Base-by-base conservation (phyloP, 2,797 vertebrate genomes). In the Diglossa cyanea region DNA sequence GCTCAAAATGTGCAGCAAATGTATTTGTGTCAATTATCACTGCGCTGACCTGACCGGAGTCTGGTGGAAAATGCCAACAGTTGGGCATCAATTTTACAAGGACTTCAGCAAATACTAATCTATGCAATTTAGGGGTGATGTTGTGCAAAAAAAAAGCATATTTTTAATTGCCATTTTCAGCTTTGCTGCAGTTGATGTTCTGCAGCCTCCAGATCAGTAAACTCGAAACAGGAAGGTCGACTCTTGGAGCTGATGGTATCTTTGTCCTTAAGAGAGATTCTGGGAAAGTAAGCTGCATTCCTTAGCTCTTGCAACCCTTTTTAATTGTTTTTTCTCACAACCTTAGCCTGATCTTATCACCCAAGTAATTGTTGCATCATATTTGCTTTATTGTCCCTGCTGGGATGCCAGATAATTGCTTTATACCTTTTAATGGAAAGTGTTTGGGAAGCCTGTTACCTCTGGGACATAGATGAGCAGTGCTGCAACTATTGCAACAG, bases 21-120 rank as follows among this genome's bases (percentile, higher is more conserved):
- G 97, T 86, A 35, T 96, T 98, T 97, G 97, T 97, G 97, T 98
- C 97, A 90, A 96, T 98, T 96, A 96, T 96, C 95, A 93, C 95
- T 77, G 62, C 35, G 67, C 96, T 97, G 98, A 95, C 95, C 94
- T 23, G 55, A 92, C 90, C 9, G 0, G 82, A 94, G 79, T 80
- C 97, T 95, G 61, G 93, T 62, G 96, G 92, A 79, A 77, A 94
- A 80, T 80, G 51, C 78, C 78, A 93, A 31, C 85, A 94, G 92
- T 82, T 97, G 45, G 91, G 35, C 95, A 90, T 78, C 79, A 85
- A 1, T 96, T 96, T 96, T 63, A 19, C 65, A 39, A 83, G 94
- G 86, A 90, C 84, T 93, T 97, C 81, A 85, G 58, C 86, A 96
- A 95, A 95, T 95, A 92, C 65, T 96, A 91, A 86, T 85, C 51